phyloP scores from a whole-genome alignment of 2,797 vertebrate species.

The Argya squamiceps region DNA sequence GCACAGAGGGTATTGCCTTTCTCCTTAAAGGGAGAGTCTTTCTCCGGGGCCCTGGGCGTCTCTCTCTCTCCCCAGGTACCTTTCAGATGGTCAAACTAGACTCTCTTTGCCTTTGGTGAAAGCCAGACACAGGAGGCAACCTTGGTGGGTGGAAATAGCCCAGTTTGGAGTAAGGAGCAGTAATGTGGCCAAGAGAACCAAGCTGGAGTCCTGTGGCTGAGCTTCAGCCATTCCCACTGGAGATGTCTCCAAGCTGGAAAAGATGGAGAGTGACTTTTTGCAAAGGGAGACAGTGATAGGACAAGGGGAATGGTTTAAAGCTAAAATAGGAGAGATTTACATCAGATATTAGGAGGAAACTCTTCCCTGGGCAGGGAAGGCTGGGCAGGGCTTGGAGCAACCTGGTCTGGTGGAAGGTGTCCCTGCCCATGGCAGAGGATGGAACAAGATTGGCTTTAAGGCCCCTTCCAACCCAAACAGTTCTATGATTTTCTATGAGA shows the following conservation, averaged over 20 bases:
- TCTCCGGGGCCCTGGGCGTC: not conserved
- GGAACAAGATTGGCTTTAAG: not conserved
- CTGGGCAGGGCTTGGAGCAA: fast-evolving
- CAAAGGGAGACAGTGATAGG: not conserved
- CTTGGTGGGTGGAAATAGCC: not conserved
- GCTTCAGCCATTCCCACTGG: not conserved
- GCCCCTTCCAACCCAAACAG: not conserved
- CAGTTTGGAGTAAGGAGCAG: not conserved
- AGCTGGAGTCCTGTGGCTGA: not conserved
- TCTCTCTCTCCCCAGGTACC: not conserved
- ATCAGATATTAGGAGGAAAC: not conserved
- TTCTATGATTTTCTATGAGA: not conserved
- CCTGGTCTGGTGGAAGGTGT: not conserved
- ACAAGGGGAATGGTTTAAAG: not conserved
- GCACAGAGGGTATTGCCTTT: constrained; percentile 33
- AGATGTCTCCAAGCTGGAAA: not conserved
- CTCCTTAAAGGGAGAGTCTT: constrained; percentile 48
- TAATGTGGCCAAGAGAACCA: not conserved
- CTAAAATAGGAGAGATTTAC: not conserved
- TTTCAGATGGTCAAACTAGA: fast-evolving
- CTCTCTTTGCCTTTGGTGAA: not conserved
- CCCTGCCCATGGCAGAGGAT: not conserved
- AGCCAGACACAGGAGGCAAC: not conserved
- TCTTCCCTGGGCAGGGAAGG: not conserved
- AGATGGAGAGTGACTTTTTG: not conserved